These are phyloP conservation scores for Lutjanus argentimaculatus DNA, from an alignment of 2,797 vertebrate genomes.

Conservation along the genomic window DNA sequence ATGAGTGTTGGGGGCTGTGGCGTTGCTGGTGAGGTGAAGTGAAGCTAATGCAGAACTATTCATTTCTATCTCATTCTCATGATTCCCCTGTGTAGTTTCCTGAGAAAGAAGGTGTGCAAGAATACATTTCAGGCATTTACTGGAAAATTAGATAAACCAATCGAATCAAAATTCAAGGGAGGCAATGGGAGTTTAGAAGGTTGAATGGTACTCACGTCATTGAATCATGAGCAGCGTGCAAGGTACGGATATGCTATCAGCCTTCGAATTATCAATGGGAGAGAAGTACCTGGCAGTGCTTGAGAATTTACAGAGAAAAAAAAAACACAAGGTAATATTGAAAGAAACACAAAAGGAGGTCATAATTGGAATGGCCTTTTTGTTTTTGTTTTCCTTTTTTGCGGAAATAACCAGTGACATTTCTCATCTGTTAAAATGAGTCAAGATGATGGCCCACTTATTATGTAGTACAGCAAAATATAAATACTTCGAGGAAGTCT, in stretches of 20 bases:
- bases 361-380: slow-evolving; percentile 31
- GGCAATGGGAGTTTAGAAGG: slow-evolving; percentile 67
- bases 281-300: slow-evolving; percentile 71
- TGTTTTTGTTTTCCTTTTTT: background rate
- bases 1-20: slow-evolving; percentile 25
- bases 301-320: slow-evolving; percentile 67
- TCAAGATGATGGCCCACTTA: slow-evolving; percentile 18
- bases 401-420: slow-evolving; percentile 51
- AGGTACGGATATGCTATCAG: slow-evolving; percentile 70
- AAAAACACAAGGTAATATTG: slow-evolving; percentile 49
- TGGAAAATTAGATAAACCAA: slow-evolving; percentile 86
- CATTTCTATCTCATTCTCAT: slow-evolving; percentile 78
- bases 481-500: slow-evolving; percentile 50
- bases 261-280: slow-evolving; percentile 81
- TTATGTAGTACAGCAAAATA: slow-evolving; percentile 35
- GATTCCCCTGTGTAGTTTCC: slow-evolving; percentile 78
- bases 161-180: slow-evolving; percentile 80
- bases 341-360: slow-evolving; percentile 58
- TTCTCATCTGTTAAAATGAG: slow-evolving; percentile 43
- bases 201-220: slow-evolving; percentile 71
- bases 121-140: slow-evolving; percentile 87
- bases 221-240: slow-evolving; percentile 71
- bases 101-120: slow-evolving; percentile 76
- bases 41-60: slow-evolving; percentile 80
- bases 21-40: slow-evolving; percentile 56